Evolutionary conservation across 2,888 invertebrate species (phyloP).

Genomic region (Conchocele bisecta): DNA sequence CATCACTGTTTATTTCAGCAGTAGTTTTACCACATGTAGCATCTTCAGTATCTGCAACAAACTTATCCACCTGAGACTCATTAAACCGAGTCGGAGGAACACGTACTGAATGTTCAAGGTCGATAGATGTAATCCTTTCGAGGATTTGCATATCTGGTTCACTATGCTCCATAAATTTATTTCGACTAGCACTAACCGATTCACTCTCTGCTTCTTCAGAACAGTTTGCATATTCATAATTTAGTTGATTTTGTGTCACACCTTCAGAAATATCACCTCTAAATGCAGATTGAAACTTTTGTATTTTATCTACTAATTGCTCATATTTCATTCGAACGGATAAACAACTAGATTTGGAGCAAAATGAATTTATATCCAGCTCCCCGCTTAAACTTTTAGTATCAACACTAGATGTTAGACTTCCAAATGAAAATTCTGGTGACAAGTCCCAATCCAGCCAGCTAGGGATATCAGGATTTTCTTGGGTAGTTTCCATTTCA

Average conservation of each 20-base stretch:
- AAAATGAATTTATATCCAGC: slow-evolving; percentile 35
- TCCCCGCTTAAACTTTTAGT: slow-evolving; percentile 43
- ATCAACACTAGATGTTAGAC: slow-evolving; percentile 43
- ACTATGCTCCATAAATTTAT: slow-evolving; percentile 43
- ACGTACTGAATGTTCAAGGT: slow-evolving; percentile 51
- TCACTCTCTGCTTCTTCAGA: neutral
- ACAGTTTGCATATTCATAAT: neutral
- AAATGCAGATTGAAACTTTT: slow-evolving; percentile 28
- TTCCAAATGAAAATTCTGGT: slow-evolving; percentile 59
- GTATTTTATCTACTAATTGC: slow-evolving; percentile 43
- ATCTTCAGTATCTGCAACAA: slow-evolving; percentile 18
- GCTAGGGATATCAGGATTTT: slow-evolving; percentile 30
- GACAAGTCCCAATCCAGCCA: slow-evolving; percentile 59
- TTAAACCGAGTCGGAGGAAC: slow-evolving; percentile 6
- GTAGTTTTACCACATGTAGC: neutral
- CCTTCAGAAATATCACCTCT: neutral
- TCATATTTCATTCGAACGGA: slow-evolving; percentile 50
- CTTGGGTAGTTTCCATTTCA: slow-evolving; percentile 17
- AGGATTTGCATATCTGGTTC: slow-evolving; percentile 44
- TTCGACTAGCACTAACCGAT: neutral
- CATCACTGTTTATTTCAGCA: neutral
- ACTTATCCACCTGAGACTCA: slow-evolving; percentile 2
- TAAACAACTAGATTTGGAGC: slow-evolving; percentile 43
- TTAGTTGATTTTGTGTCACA: neutral
- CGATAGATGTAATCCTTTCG: slow-evolving; percentile 45